Evolutionary conservation across 2,888 invertebrate genomes (phyloP).

Genomic region (Agrilus cyanescens): DNA sequence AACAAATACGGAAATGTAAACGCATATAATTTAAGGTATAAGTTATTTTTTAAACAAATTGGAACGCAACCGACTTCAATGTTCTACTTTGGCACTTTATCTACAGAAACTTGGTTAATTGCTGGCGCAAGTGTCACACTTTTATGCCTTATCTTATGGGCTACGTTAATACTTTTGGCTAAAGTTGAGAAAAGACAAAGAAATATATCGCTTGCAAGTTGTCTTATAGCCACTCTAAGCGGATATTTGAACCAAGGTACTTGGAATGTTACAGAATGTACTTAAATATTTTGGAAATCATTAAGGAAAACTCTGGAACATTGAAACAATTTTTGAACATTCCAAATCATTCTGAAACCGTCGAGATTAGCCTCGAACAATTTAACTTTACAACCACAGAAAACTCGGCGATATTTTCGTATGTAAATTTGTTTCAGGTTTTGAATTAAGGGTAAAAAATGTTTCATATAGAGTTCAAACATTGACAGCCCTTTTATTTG

Average conservation of each 20-base stretch:
- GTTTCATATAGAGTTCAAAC: slow-evolving; percentile 25
- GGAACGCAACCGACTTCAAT: slow-evolving; percentile 23
- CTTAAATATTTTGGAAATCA: no score
- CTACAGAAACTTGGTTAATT: slow-evolving; percentile 23
- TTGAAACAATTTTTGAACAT: no score
- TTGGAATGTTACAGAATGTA: no score
- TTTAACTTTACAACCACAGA: no score
- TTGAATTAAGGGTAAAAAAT: slow-evolving; percentile 25
- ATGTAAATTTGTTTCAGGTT: slow-evolving; percentile 20
- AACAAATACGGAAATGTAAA: neutral
- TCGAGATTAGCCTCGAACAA: no score
- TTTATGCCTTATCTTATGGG: slow-evolving; percentile 23
- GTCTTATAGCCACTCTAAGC: slow-evolving; percentile 24
- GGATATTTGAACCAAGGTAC: slow-evolving; percentile 32
- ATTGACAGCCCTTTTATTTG: slow-evolving; percentile 26
- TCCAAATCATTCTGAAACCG: no score
- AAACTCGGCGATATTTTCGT: slow-evolving; percentile 1
- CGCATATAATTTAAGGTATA: slow-evolving; percentile 23
- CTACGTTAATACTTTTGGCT: slow-evolving; percentile 22
- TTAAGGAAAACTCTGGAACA: no score
- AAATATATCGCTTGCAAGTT: slow-evolving; percentile 23
- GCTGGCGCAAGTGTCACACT: slow-evolving; percentile 19
- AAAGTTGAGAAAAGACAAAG: slow-evolving; percentile 15
- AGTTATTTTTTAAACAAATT: slow-evolving; percentile 26
- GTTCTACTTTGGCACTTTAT: slow-evolving; percentile 27